Base-by-base conservation (phyloP, 2,113 vertebrate species). In the Bucco capensis region DNA sequence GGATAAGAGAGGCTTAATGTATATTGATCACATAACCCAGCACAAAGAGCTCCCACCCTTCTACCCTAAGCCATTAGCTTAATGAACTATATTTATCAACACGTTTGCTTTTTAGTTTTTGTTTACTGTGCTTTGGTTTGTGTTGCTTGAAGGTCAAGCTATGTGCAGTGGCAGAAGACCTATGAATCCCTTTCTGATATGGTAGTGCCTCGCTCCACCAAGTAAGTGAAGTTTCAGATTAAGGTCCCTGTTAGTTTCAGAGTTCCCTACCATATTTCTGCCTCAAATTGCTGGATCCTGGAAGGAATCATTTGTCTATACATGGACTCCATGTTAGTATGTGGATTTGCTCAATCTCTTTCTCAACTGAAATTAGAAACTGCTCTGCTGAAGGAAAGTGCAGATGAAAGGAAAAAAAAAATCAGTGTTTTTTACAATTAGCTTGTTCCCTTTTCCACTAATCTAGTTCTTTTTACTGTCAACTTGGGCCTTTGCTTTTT, bases 151-250 rank as follows among this genome's bases (percentile, higher is more conserved):
- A 99, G 99, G 91, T 94, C 95, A 38, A 97, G 93, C 83, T 99
- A 98, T 3, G 1, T 37, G 17, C 96, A 97, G 37, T 99, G 99
- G 99, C 98, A 99, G 93, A 98, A 97, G 97, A 98, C 97, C 49
- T 99, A 99, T 8, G 99, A 99, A 93, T 99, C 98, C 7, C 97
- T 99, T 66, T 98, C 99, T 0, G 97, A 98, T 75, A 99, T 99
- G 97, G 99, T 99, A 78, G 99, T 99, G 62, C 99, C 99, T 35
- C 98, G 98, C 76, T 99, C 99, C 18, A 99, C 98, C 95, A 99
- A 99, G 99, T 99, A 96, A 98, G 98, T 96, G 64, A 91, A 56
- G 70, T 73, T 76, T 58, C 77, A 44, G 0, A 19, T 57, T 37
- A 38, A 65, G 30, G 30, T 62, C 35, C 14, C 18, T 54, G 37